Base-by-base conservation (phyloP, 53 echinoderm and acorn worm genomes). In the Arbacia lixula region DNA sequence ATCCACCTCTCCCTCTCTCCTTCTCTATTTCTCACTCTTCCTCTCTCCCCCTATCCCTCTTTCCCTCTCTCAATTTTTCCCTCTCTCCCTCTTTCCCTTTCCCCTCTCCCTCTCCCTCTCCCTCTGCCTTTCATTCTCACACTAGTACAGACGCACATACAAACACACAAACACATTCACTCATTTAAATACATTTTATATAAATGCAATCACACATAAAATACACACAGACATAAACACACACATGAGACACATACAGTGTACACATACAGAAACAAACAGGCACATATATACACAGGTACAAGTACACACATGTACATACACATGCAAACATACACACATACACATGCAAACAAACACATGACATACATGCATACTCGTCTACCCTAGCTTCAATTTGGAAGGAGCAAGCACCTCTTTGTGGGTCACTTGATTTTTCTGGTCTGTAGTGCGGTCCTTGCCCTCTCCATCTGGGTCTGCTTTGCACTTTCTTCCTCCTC, bases 401-500 rank as follows among this genome's bases (percentile, higher is more conserved):
- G 26, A 69, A 69, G 24, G 14, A 12, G 69, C 69, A 69, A 69
- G 69, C 25, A 69, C 46, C 69, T 69, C 24, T 40, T 69, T 69
- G 66, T 66, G 37, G 36, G 21, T 41, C 42, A 5, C 26, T 42
- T 69, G 43, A 46, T 69, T 69, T 12, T 21, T 39, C 37, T 66
- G 36, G n/a, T 32, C 19, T 31, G 22, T 36, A 26, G 26, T 12
- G 0, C 27, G 69, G 69, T 69, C 69, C 28, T 69, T 69, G 69
- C 69, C 69, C 69, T 21, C 9, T n/a, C n/a, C n/a, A n/a, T n/a
- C n/a, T n/a, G n/a, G 43, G 28, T 41, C 27, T 43, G 69, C 69
- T 43, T 69, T 43, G 43, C 46, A 69, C 69, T 69, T 69, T 69
- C 69, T 43, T 19, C 43, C n/a, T n/a, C n/a, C n/a, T n/a, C n/a